A percentile compares a stretch with the other conserved stretches of the same genome.
phyloP scores from a whole-genome alignment of 92 coral and sea anemone genomes.

The Porites rus region DNA sequence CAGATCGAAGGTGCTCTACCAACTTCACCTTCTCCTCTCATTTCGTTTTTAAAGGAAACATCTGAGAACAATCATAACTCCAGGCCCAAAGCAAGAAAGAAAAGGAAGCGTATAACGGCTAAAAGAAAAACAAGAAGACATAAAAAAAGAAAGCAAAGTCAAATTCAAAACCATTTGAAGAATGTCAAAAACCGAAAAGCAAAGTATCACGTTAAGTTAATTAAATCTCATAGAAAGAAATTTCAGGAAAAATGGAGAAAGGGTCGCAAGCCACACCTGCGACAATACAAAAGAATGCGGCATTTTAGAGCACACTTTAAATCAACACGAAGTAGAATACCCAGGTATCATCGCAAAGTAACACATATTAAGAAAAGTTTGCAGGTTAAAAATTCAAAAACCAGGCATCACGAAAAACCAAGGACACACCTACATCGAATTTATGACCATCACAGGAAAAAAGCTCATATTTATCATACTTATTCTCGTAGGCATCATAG shows the following conservation, averaged over 20 bases:
- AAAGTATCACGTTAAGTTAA: neutral
- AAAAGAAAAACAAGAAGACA: conserved; percentile 25
- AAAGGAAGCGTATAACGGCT: conserved; percentile 15
- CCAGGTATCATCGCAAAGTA: neutral
- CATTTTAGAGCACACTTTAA: neutral
- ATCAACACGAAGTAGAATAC: neutral
- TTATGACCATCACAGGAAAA: conserved; percentile 1
- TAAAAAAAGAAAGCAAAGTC: neutral
- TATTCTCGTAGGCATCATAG: conserved; percentile 23
- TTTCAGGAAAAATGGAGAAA: neutral
- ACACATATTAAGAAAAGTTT: conserved; percentile 3
- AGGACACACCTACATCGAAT: neutral
- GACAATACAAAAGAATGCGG: neutral
- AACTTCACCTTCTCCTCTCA: conserved; percentile 41
- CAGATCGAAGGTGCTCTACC: neutral
- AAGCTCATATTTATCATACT: neutral
- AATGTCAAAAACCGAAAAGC: neutral
- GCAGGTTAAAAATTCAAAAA: neutral
- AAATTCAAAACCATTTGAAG: neutral
- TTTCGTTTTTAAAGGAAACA: conserved; percentile 22
- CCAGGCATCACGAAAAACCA: neutral
- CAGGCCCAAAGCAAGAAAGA: neutral
- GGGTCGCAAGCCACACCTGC: neutral
- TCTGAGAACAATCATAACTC: neutral
- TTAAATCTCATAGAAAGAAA: neutral